phyloP scores from a whole-genome alignment of 2,113 vertebrate species.

The Cricetomys ansorgei region DNA sequence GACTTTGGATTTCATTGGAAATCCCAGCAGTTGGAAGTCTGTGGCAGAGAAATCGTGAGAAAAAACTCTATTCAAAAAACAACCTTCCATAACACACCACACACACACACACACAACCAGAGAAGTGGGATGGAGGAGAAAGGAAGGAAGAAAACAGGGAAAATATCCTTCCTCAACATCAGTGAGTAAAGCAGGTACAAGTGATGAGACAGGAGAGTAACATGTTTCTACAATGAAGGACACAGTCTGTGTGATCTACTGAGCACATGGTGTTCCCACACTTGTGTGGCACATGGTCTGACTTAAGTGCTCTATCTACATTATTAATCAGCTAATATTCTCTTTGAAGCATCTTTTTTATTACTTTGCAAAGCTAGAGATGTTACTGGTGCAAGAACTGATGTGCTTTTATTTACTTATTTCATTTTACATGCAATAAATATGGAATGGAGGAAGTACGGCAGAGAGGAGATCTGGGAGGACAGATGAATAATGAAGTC shows the following conservation, averaged over 20 bases:
- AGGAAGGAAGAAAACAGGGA: neutral
- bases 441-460: neutral
- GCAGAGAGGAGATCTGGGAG: neutral
- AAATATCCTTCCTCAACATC: neutral
- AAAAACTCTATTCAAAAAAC: neutral
- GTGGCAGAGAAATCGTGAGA: neutral
- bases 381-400: neutral
- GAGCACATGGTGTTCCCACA: neutral
- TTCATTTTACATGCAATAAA: slow-evolving; percentile 23
- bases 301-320: neutral
- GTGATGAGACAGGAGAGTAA: neutral
- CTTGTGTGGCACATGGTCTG: neutral
- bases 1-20: neutral
- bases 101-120: neutral
- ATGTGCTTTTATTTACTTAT: neutral
- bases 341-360: neutral
- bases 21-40: neutral
- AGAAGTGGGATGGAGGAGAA: too few relatives aligned
- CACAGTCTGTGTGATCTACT: neutral
- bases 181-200: neutral
- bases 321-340: neutral
- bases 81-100: too few relatives aligned
- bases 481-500: neutral
- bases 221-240: neutral
- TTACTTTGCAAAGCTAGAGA: neutral